Evolutionary conservation across 2,113 vertebrate species (phyloP).

Genomic region (Siniperca chuatsi): DNA sequence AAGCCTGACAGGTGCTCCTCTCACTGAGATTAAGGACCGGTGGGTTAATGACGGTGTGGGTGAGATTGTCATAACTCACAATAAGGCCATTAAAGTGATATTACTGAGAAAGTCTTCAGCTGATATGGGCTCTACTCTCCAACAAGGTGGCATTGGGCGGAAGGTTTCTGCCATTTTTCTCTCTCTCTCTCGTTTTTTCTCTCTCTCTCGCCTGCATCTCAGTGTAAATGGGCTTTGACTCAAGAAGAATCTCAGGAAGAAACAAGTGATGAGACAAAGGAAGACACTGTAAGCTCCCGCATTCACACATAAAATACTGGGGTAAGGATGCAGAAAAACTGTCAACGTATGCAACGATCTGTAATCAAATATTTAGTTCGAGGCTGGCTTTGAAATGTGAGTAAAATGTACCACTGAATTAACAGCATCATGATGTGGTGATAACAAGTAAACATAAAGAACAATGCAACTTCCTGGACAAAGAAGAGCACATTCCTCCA

Average conservation of each 20-base stretch:
- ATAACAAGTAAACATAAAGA: neutral
- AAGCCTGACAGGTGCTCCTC: constrained; percentile 80
- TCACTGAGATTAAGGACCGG: constrained; percentile 76
- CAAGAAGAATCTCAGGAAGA: neutral
- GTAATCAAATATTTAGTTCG: neutral
- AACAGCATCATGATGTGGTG: neutral
- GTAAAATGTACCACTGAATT: neutral
- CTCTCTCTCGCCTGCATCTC: constrained; percentile 34
- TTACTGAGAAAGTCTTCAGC: constrained; percentile 71
- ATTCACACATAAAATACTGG: neutral
- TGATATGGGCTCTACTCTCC: constrained; percentile 69
- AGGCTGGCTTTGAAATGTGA: neutral
- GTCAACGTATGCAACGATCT: neutral
- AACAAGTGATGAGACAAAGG: constrained; percentile 33
- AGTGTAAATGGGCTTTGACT: constrained; percentile 50
- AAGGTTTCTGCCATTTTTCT: constrained; percentile 49
- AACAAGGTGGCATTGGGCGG: constrained; percentile 48
- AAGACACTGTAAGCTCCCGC: constrained; percentile 10
- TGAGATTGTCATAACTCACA: constrained; percentile 85
- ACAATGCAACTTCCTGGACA: constrained; percentile 44
- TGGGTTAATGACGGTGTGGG: constrained; percentile 79
- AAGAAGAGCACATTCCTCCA: constrained; percentile 73
- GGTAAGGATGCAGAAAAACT: neutral
- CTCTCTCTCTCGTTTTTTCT: too few species aligned
- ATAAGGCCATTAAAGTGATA: constrained; percentile 82